phyloP scores from a whole-genome alignment of 2,888 invertebrate species.

The Sialis lutaria region DNA sequence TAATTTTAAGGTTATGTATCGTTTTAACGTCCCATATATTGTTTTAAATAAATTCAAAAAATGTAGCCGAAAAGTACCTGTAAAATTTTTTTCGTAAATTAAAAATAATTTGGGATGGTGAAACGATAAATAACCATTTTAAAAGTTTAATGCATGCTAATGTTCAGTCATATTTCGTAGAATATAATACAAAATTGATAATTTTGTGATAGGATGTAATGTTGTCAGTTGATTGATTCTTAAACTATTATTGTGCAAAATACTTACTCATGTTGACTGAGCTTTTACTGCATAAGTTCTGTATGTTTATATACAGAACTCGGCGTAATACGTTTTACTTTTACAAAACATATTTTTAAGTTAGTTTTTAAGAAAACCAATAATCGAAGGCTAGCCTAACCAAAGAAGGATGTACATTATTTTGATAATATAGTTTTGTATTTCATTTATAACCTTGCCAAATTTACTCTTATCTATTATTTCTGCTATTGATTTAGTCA shows the following conservation, averaged over 20 bases:
- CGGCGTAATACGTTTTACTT: too few relatives aligned
- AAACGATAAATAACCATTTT: not conserved
- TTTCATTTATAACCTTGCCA: not conserved
- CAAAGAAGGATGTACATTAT: slow-evolving; percentile 18
- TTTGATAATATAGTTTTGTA: slow-evolving; percentile 1
- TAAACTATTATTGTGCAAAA: too few relatives aligned
- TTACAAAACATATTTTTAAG: not conserved
- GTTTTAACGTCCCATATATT: not conserved
- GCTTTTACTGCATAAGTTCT: too few relatives aligned
- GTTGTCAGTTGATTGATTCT: too few relatives aligned
- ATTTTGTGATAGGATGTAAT: not conserved
- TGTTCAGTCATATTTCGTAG: not conserved
- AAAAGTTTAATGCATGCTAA: not conserved
- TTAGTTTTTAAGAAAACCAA: slow-evolving; percentile 15
- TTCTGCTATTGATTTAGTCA: not conserved
- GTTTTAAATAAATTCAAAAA: not conserved
- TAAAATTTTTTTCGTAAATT: too few relatives aligned
- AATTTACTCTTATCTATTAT: not conserved
- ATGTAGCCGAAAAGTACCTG: not conserved
- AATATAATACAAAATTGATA: not conserved
- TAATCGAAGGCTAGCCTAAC: slow-evolving; percentile 27
- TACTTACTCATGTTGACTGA: too few relatives aligned
- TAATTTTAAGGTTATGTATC: too few relatives aligned
- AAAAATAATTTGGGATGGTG: too few relatives aligned
- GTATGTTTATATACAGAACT: too few relatives aligned